phyloP scores from a whole-genome alignment of 2,888 invertebrate genomes.

The Coelogynopora nodosa region DNA sequence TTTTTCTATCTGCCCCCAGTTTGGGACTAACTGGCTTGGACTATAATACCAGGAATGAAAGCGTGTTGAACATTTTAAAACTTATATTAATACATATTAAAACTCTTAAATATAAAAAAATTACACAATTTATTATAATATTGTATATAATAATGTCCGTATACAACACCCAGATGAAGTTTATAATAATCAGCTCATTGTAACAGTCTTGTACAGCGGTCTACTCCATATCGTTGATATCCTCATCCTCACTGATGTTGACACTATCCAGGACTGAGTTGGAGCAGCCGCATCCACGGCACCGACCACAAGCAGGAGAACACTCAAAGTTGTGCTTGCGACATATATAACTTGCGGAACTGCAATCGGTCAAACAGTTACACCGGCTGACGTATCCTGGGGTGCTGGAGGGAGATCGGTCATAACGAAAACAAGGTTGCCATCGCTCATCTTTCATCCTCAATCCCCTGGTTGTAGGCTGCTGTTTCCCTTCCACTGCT shows the following conservation, averaged over 20 bases:
- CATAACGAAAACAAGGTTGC: slow-evolving; percentile 14
- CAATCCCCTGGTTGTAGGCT: neutral
- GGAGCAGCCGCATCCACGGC: neutral
- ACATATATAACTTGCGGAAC: neutral
- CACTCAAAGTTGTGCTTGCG: neutral
- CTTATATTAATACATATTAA: too few species aligned
- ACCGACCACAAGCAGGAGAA: slow-evolving; percentile 44
- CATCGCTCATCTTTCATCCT: slow-evolving; percentile 9
- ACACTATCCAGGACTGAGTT: slow-evolving; percentile 7
- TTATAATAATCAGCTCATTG: neutral
- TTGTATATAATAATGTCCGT: slow-evolving; percentile 21
- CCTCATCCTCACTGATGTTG: neutral
- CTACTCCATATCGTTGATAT: slow-evolving; percentile 9
- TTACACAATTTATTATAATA: too few species aligned
- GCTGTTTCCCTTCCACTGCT: neutral
- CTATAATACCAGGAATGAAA: slow-evolving; percentile 8
- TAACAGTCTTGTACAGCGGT: neutral
- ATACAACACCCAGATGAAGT: neutral
- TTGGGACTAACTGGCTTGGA: neutral
- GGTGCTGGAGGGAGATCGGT: neutral
- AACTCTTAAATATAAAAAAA: too few species aligned
- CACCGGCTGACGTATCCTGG: neutral
- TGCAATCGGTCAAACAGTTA: slow-evolving; percentile 3
- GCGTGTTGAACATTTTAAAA: neutral
- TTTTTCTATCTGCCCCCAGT: slow-evolving; percentile 12